Base-by-base conservation (phyloP, 2,797 vertebrate genomes). In the Protonibea diacanthus region DNA sequence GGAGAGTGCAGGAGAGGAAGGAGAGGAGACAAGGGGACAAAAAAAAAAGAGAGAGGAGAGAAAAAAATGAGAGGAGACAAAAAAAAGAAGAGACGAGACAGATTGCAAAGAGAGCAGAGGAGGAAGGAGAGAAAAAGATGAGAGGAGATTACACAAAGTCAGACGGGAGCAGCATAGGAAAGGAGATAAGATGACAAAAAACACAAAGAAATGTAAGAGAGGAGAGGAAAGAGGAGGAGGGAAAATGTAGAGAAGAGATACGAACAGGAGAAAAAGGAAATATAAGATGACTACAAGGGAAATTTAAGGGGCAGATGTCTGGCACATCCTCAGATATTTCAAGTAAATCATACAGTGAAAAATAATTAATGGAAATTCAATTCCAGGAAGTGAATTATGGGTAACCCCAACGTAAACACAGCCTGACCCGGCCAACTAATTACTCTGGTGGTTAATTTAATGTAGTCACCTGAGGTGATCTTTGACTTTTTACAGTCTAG, bases 401-500 rank as follows among this genome's bases (percentile, higher is more conserved):
- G 33, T 42, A 74, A 74, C 56, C n/a, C 4, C 18, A 18, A 29
- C 1, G 1, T 42, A 56, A 55, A 70, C 69, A 48, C 52, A 70
- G 13, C 17, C 44, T 57, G 77, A 67, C 51, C 18, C 1, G 4
- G 70, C 17, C 29, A 47, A 4, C 27, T 74, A 8, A 63, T 71
- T 33, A 63, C 47, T 2, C 25, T 15, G 11, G 0, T 12, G n/a
- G 23, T 3, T 74, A 56, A 82, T 71, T 27, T 8, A 71, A 66
- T 56, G 25, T 3, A 2, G 7, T 44, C 60, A 27, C 71, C 75
- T 4, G 1, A 42, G 53, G 42, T 74, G 71, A 78, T 67, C 48
- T 71, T 52, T 60, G 81, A 62, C 69, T 23, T 51, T 62, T 45
- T 33, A 8, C 29, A 33, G 42, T 42, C 33, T 6, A 23, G 4